phyloP scores from a whole-genome alignment of 2,113 vertebrate genomes.

The Scomber scombrus region DNA sequence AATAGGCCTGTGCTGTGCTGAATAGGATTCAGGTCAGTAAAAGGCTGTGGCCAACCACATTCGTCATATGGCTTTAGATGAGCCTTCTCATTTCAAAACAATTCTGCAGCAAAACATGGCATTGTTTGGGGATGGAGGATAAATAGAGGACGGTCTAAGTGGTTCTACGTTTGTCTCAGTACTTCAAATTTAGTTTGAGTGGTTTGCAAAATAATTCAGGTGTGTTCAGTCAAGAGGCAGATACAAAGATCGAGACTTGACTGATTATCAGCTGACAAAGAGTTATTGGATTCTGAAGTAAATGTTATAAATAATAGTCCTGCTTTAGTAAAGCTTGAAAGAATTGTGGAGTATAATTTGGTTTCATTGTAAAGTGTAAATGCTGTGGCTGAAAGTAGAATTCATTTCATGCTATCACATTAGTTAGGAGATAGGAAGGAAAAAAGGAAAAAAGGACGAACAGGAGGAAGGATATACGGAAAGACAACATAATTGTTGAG shows the following conservation, averaged over 20 bases:
- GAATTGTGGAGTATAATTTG: too few relatives aligned
- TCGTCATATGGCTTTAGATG: conserved; percentile 45
- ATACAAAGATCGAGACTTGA: not conserved
- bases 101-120: not conserved
- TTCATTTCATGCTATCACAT: too few relatives aligned
- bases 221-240: not conserved
- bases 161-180: not conserved
- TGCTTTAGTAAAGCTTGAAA: not conserved
- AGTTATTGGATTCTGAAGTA: not conserved
- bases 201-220: not conserved
- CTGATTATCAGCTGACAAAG: not conserved
- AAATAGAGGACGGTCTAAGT: not conserved
- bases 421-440: not conserved
- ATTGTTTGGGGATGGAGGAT: not conserved
- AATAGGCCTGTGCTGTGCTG: conserved; percentile 43
- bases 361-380: too few relatives aligned
- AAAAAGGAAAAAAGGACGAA: not conserved
- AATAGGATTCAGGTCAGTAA: conserved; percentile 65
- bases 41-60: conserved; percentile 60
- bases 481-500: not conserved
- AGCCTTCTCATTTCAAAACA: conserved; percentile 25
- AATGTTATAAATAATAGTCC: too few relatives aligned
- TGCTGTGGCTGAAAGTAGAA: too few relatives aligned
- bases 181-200: not conserved
- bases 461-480: too few relatives aligned